Percentiles rank a stretch among this genome's conserved stretches.
phyloP scores from a whole-genome alignment of 1,140 invertebrate genomes.

The Pseudoatta argentina region DNA sequence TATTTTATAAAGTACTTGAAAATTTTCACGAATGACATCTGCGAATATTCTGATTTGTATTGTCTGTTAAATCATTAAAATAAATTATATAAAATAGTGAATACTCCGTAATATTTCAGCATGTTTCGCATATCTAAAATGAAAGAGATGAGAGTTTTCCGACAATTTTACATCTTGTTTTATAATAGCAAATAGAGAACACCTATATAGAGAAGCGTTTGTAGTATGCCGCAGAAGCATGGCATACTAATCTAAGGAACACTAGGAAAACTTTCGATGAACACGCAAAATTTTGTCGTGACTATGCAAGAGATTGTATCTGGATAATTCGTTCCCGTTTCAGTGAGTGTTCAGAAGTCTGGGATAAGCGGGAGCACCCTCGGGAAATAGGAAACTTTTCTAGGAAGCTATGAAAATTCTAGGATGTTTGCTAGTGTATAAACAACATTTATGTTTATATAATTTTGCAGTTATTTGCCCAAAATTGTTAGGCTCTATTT shows the following conservation, averaged over 20 bases:
- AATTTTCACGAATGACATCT: neutral
- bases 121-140: neutral
- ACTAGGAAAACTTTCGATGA: conserved; percentile 54
- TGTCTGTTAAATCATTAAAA: neutral
- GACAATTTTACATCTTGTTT: conserved; percentile 21
- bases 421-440: neutral
- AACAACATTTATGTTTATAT: conserved; percentile 3
- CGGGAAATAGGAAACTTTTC: conserved; percentile 43
- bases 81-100: neutral
- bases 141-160: neutral
- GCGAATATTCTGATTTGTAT: neutral
- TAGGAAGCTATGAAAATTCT: conserved; percentile 20
- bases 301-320: conserved; percentile 25
- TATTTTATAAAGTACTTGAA: neutral
- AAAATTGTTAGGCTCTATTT: neutral
- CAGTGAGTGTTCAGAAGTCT: conserved; percentile 34
- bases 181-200: neutral
- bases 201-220: neutral
- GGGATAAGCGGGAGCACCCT: conserved; percentile 4
- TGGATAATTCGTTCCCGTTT: conserved; percentile 48
- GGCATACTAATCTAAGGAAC: conserved; percentile 37
- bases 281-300: conserved; percentile 50
- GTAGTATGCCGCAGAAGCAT: neutral
- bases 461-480: conserved; percentile 8
- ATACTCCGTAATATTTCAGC: neutral